Evolutionary conservation across 2,888 invertebrate species (phyloP), one percentile per base, ranked within the genome.

Genomic region (Eumacrocentrus americanus): DNA sequence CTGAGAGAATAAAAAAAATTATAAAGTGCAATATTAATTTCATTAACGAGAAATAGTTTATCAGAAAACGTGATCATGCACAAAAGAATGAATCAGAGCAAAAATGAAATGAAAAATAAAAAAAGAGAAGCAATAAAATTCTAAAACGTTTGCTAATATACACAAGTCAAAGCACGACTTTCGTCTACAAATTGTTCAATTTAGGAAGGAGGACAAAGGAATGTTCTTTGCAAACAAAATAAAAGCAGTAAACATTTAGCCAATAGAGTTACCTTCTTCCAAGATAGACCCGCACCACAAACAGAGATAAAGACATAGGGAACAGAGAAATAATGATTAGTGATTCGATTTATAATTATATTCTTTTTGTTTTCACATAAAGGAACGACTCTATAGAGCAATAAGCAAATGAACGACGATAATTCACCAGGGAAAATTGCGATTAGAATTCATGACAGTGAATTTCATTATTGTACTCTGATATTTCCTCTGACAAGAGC

Each of bases 1-100:
- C 94, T 94, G 77, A 3, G 67, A 67, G 58, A 62, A 57, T 16
- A n/a, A 14, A 37, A 37, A 48, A 44, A 60, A 60, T 18, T 34
- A 54, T 54, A 7, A 42, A 16, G 20, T 5, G 9, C 9, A 4
- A 37, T 46, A 22, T 12, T 53, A 5, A 22, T 46, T 54, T 9
- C 47, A 25, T 23, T 34, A 22, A 22, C 12, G 18, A 2, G 9
- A 50, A 12, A 50, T 12, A 25, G 16, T 23, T 34, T 1, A 2
- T 18, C 1, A 2, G 29, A 52, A 34, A 18, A 35, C 18, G 23
- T 35, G 11, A 55, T 9, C 14, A 29, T 11, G 51, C 11, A 23
- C 2, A 44, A 25, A 40, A 16, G 7, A 16, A 18, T 18, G 46
- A 47, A 34, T 34, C 9, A 18, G 37, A 46, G 47, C 60, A 64